A percentile compares a stretch with the other conserved stretches of the same genome.
Conservation (phyloP, 2,797 vertebrate species). For the Manis pentadactyla region DNA sequence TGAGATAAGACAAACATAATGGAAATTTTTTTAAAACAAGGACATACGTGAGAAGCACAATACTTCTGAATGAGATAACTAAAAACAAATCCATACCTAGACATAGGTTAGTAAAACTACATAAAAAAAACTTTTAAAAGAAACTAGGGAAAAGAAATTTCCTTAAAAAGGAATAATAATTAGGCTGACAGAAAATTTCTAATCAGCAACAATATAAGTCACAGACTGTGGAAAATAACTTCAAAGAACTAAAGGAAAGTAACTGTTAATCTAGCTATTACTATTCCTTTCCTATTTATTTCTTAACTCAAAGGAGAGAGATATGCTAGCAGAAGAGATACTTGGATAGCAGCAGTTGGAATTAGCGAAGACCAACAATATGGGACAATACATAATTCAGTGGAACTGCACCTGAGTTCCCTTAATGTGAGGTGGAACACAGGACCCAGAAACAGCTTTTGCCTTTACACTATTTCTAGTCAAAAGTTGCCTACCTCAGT, state of each 20-base stretch:
- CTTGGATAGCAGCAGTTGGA: background rate
- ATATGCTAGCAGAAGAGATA: background rate
- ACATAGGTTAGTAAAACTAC: background rate
- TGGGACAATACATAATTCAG: background rate
- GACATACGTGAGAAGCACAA: background rate
- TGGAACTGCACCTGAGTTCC: background rate
- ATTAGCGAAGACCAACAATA: slow-evolving; percentile 40
- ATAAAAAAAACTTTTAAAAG: slow-evolving; percentile 17
- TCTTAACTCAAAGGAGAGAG: slow-evolving; percentile 34
- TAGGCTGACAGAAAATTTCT: slow-evolving; percentile 38
- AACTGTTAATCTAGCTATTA: background rate
- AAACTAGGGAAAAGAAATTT: slow-evolving; percentile 19
- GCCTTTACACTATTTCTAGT: slow-evolving; percentile 23
- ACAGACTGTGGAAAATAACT: background rate
- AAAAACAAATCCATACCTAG: background rate
- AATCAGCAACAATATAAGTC: slow-evolving; percentile 41
- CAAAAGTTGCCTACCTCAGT: background rate
- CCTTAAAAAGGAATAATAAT: background rate
- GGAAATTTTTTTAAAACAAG: background rate
- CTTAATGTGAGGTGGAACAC: slow-evolving; percentile 2
- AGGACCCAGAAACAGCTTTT: slow-evolving; percentile 36
- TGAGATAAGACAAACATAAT: background rate
- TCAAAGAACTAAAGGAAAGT: slow-evolving; percentile 43
- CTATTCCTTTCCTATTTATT: background rate
- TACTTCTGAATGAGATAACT: background rate